Evolutionary conservation across 2,113 vertebrate genomes (phyloP), one percentile per base, ranked within the genome.

Genomic region (Callospermophilus lateralis): DNA sequence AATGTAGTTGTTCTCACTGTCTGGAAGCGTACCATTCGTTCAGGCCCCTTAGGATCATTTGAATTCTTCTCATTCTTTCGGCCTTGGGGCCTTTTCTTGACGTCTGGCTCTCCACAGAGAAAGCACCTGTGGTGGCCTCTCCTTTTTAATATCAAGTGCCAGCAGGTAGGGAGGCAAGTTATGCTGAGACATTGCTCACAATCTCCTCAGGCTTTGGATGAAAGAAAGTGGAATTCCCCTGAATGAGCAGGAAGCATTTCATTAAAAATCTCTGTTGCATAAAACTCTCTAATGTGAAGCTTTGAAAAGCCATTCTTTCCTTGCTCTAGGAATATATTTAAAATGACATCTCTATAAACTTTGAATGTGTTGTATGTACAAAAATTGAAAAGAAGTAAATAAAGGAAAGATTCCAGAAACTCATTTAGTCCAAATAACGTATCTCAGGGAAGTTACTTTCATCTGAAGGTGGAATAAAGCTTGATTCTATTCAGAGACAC

Each of bases 211-310:
- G 97, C 95, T 94, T 85, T 37, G 70, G 86, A 95, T 97, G 92
- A 95, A 96, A 97, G 78, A 67, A 83, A 86, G n/a, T 89, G 92
- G 93, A 97, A 95, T 97, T 97, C 87, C 96, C 86, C 93, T 87
- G 89, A 93, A 96, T 90, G 76, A 80, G 92, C 0, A 0, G 89
- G 70, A 95, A 96, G 72, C 45, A 16, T 93, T 94, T 86, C 74
- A 95, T 97, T 95, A 97, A 97, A 97, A 91, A 80, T 67, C 79
- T 80, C 73, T 61, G 68, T 87, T 96, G 79, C 86, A 90, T 89
- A 84, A 95, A 97, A 91, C 83, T 87, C 90, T 79, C 6, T 74
- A 92, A 84, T 89, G 48, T 90, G 45, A 73, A 95, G 73, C 89
- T 90, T 95, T 93, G 81, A 87, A 96, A 89, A 97, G 61, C 34